Evolutionary conservation across 2,888 invertebrate species (phyloP).

Genomic region (Tineola bisselliella): DNA sequence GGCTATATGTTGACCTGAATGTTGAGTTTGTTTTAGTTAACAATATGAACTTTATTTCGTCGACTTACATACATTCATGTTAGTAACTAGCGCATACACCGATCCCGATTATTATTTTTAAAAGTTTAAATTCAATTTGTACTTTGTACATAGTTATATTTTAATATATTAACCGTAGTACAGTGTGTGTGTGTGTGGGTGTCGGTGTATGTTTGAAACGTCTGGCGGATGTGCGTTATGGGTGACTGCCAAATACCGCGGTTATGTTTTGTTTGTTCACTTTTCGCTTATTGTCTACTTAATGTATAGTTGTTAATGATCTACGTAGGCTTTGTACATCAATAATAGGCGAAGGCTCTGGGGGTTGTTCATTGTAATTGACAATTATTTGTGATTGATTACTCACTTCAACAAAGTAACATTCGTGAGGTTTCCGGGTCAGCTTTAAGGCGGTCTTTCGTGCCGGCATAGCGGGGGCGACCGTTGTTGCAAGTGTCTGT

Average conservation of each 20-base stretch:
- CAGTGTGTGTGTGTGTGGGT: background rate
- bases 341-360: no score
- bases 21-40: no score
- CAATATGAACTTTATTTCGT: no score
- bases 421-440: no score
- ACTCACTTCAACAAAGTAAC: no score
- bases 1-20: background rate
- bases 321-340: background rate
- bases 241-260: slow-evolving; percentile 38
- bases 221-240: slow-evolving; percentile 20
- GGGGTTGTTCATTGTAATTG: no score
- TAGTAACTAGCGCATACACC: background rate
- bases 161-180: background rate
- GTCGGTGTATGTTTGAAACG: background rate
- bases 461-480: no score
- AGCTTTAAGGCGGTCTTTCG: no score
- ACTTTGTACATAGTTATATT: slow-evolving; percentile 6
- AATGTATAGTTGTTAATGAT: background rate
- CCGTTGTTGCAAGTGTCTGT: no score
- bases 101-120: background rate
- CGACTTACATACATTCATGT: no score
- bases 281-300: slow-evolving; percentile 48
- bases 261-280: slow-evolving; percentile 59
- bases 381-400: no score
- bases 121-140: background rate